Evolutionary conservation across 2,888 invertebrate genomes (phyloP), one percentile per base, ranked within the genome.

Genomic region (Scelioninae gen. 1): DNA sequence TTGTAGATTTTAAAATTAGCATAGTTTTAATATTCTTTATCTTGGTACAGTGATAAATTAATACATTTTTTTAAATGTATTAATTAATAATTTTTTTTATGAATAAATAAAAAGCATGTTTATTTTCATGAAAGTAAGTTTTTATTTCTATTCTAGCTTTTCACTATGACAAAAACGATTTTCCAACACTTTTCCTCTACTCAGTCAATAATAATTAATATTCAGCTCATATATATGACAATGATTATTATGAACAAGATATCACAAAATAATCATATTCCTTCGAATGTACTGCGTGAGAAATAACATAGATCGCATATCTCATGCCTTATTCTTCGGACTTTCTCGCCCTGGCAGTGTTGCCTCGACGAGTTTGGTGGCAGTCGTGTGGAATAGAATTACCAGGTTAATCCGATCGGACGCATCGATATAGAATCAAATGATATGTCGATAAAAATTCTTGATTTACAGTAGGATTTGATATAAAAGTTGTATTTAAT

Each of bases 281-380:
- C 60, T 16, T 74, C 45, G 55, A 69, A 53, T 29, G 9, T 29
- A 16, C 51, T 11, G 66, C 85, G 83, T 86, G 86, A 84, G 85
- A 86, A 84, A 78, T 84, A 76, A 74, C 71, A 60, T 51, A 38
- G 72, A 76, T 71, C 55, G 56, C 68, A 72, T 60, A 69, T 86
- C 85, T 74, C 86, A 85, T 81, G 82, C 79, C 83, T 75, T 69
- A 53, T 62, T 68, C 55, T 79, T 38, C 60, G 63, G 49, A 69
- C 81, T 81, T 81, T 71, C 71, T 63, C 75, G 75, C 53, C 45
- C 55, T 47, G 47, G 34, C 76, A 45, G 58, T 34, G 63, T 76
- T 65, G 45, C 53, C 68, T 62, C 47, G 65, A 65, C 65, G 60
- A 66, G 68, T 74, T 62, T 49, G 80, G 49, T 45, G 32, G 63